A percentile compares a stretch with the other conserved stretches of the same genome.
Evolutionary conservation across 2,797 vertebrate species (phyloP).

Genomic region (Numenius phaeopus): DNA sequence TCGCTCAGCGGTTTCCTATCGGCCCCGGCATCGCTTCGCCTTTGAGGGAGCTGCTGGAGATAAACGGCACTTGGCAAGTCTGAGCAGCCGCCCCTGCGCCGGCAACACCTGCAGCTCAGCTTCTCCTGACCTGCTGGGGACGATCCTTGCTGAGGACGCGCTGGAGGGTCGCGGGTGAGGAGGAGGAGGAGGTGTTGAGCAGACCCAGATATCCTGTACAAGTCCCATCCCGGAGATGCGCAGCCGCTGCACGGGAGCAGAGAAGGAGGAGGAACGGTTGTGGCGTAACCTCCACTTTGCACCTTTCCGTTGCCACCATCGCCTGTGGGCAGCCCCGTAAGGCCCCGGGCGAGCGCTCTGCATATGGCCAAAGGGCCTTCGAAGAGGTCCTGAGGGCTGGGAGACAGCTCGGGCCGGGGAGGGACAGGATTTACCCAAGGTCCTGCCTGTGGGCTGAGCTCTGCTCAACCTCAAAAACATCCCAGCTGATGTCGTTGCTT

Average conservation of each 20-base stretch:
- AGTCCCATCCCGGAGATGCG: rapidly evolving
- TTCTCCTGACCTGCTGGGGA: neutral
- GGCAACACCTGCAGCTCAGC: neutral
- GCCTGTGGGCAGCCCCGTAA: rapidly evolving
- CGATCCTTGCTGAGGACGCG: rapidly evolving
- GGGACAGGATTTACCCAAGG: neutral
- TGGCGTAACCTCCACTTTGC: rapidly evolving
- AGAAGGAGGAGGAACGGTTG: neutral
- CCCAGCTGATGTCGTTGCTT: neutral
- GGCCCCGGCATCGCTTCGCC: rapidly evolving
- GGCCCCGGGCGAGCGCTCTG: rapidly evolving
- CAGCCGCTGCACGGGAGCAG: rapidly evolving
- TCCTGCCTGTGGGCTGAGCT: neutral
- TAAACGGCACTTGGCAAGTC: neutral
- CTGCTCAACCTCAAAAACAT: neutral
- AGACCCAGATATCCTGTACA: neutral
- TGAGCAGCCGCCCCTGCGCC: neutral
- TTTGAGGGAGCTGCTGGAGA: neutral
- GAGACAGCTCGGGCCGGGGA: rapidly evolving
- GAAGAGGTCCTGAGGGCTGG: neutral
- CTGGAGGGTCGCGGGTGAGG: rapidly evolving
- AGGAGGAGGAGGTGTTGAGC: neutral
- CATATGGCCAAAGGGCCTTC: neutral
- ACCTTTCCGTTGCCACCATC: neutral
- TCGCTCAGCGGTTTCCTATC: neutral